These are phyloP conservation scores for Malurus elegans DNA, from an alignment of 2,113 vertebrate species.

Conservation along the genomic window DNA sequence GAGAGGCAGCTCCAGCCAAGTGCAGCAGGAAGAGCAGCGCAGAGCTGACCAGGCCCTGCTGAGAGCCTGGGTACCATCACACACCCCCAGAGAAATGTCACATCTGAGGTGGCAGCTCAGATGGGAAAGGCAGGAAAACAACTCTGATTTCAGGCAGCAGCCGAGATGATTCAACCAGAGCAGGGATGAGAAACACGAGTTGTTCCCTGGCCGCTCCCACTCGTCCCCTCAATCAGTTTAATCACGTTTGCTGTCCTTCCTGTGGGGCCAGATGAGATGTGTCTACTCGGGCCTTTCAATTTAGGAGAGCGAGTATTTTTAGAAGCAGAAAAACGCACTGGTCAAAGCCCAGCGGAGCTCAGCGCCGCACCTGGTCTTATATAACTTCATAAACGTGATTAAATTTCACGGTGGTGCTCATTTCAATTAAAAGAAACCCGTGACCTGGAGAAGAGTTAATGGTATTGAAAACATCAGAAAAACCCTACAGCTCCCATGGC, in stretches of 20 bases:
- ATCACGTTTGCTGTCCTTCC: background rate
- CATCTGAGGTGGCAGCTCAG: conserved; percentile 10
- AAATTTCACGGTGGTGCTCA: background rate
- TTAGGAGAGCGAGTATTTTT: conserved; percentile 1
- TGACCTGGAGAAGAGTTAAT: background rate
- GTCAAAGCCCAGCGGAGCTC: conserved; percentile 4
- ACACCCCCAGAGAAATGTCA: background rate
- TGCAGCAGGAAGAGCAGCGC: background rate
- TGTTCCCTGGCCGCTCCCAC: background rate
- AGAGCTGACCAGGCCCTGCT: background rate
- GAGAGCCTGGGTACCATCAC: background rate
- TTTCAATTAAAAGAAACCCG: background rate
- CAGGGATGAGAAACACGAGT: background rate
- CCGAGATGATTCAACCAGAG: background rate
- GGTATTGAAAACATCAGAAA: background rate
- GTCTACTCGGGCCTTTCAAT: background rate
- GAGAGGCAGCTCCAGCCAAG: background rate
- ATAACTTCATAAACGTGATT: background rate
- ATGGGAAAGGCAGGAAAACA: conserved; percentile 20
- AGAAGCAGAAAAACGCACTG: background rate
- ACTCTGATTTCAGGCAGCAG: background rate
- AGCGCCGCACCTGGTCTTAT: background rate
- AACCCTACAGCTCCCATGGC: background rate
- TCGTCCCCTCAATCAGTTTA: background rate
- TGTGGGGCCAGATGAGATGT: background rate